Conservation (phyloP, 2,797 vertebrate species). For the Typhlichthys eigenmanni region DNA sequence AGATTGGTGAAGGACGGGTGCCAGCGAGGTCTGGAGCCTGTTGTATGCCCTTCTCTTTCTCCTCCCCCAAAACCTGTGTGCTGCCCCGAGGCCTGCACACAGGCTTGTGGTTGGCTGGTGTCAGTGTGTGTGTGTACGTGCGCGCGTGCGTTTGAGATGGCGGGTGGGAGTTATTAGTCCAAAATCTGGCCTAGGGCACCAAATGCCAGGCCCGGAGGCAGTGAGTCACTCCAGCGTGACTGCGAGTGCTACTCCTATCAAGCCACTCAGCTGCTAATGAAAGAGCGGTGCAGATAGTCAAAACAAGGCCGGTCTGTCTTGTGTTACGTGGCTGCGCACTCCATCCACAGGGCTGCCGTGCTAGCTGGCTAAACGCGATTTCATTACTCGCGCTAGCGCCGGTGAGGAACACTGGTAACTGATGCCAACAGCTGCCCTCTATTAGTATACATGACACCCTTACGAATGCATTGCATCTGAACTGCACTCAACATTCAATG, state of each 20-base stretch:
- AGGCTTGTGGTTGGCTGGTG: constrained; percentile 26
- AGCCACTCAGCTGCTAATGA: constrained; percentile 60
- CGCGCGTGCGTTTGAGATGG: constrained; percentile 6
- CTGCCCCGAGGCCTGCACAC: constrained; percentile 23
- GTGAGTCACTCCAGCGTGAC: constrained; percentile 53
- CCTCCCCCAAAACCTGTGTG: constrained; percentile 33
- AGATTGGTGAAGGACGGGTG: constrained; percentile 64
- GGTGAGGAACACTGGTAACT: constrained; percentile 32
- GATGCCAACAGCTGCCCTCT: constrained; percentile 22
- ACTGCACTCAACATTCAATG: constrained; percentile 24
- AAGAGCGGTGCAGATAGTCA: not conserved
- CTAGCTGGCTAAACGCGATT: constrained; percentile 22
- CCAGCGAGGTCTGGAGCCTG: constrained; percentile 50
- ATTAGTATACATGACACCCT: constrained; percentile 26
- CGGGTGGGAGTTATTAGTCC: constrained; percentile 62
- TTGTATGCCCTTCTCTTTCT: constrained; percentile 22
- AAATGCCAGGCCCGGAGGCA: constrained; percentile 67
- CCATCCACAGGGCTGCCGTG: constrained; percentile 19
- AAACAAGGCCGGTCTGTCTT: constrained; percentile 28
- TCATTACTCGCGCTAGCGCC: constrained; percentile 32
- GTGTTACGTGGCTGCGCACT: constrained; percentile 35
- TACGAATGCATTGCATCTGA: constrained; percentile 8
- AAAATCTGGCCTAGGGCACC: constrained; percentile 66
- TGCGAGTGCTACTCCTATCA: constrained; percentile 58
- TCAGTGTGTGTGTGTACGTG: constrained; percentile 2